A percentile compares a stretch with the other conserved stretches of the same genome.
phyloP scores from a whole-genome alignment of 2,797 vertebrate species.

The Rhyacichthys aspro region DNA sequence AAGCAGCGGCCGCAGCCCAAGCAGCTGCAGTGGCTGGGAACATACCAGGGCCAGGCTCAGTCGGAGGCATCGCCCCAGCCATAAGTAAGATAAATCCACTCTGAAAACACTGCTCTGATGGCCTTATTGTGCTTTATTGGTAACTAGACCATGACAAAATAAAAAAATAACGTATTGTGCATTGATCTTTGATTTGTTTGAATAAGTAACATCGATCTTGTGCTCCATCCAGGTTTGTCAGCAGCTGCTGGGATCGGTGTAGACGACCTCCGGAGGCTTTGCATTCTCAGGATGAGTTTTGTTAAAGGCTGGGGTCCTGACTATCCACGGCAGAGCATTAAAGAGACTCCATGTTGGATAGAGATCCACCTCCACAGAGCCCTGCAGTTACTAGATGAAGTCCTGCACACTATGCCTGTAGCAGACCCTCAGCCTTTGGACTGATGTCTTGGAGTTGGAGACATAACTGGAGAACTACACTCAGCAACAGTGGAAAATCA shows the following conservation, averaged over 20 bases:
- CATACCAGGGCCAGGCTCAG: slow-evolving; percentile 94
- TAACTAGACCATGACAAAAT: no score
- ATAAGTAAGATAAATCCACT: slow-evolving; percentile 86
- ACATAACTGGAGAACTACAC: slow-evolving; percentile 1
- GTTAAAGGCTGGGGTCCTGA: slow-evolving; percentile 98
- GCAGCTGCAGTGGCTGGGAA: slow-evolving; percentile 95
- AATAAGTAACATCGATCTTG: slow-evolving; percentile 24
- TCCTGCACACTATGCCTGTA: slow-evolving; percentile 98
- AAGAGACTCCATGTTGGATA: slow-evolving; percentile 97
- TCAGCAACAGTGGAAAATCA: neutral
- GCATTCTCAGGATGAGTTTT: slow-evolving; percentile 97
- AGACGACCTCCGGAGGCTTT: slow-evolving; percentile 94
- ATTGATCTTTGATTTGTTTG: no score
- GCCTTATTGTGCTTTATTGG: no score
- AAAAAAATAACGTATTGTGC: no score
- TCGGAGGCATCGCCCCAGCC: slow-evolving; percentile 95
- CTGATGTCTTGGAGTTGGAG: slow-evolving; percentile 72
- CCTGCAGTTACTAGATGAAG: slow-evolving; percentile 95
- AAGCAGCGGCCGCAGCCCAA: slow-evolving; percentile 92
- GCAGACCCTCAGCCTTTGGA: slow-evolving; percentile 96
- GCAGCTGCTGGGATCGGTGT: slow-evolving; percentile 95
- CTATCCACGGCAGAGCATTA: slow-evolving; percentile 96
- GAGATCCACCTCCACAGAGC: slow-evolving; percentile 96
- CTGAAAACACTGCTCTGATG: slow-evolving; percentile 5
- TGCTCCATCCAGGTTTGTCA: slow-evolving; percentile 83